These are phyloP conservation scores for Salvelinus alpinus DNA, from an alignment of 2,113 vertebrate species.

Conservation along the genomic window DNA sequence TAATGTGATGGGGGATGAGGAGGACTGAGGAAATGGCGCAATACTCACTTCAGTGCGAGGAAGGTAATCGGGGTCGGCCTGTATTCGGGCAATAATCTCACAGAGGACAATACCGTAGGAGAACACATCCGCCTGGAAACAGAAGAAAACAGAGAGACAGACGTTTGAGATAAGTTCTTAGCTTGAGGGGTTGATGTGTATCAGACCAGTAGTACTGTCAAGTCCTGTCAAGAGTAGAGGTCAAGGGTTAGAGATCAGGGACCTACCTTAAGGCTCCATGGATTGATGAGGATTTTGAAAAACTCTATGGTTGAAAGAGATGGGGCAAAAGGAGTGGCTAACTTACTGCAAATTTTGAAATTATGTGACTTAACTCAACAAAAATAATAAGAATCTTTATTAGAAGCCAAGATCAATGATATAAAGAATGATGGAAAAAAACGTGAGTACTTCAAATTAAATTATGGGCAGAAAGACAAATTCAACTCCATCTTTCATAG, in stretches of 20 bases:
- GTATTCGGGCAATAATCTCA: slow-evolving; percentile 94
- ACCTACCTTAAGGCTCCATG: slow-evolving; percentile 56
- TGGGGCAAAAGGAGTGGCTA: too few relatives aligned
- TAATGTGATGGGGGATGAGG: slow-evolving; percentile 1
- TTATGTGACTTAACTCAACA: too few relatives aligned
- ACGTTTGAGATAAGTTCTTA: not conserved
- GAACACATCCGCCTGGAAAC: slow-evolving; percentile 90
- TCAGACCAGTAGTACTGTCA: not conserved
- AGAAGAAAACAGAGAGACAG: not conserved
- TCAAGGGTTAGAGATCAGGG: not conserved
- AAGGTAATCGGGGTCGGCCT: slow-evolving; percentile 96
- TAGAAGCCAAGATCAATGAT: too few relatives aligned
- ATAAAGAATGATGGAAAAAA: too few relatives aligned
- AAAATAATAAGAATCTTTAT: too few relatives aligned
- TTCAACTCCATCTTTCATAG: too few relatives aligned
- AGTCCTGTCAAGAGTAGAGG: not conserved
- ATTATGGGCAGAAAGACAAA: too few relatives aligned
- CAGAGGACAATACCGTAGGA: slow-evolving; percentile 97
- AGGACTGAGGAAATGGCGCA: not conserved
- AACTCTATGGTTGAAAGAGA: too few relatives aligned
- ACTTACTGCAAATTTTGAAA: too few relatives aligned
- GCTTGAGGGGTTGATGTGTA: not conserved
- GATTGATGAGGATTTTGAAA: too few relatives aligned
- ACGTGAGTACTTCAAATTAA: too few relatives aligned
- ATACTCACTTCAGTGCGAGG: slow-evolving; percentile 91